Base-by-base conservation (phyloP, 2,888 invertebrate genomes). In the Celastrina argiolus region DNA sequence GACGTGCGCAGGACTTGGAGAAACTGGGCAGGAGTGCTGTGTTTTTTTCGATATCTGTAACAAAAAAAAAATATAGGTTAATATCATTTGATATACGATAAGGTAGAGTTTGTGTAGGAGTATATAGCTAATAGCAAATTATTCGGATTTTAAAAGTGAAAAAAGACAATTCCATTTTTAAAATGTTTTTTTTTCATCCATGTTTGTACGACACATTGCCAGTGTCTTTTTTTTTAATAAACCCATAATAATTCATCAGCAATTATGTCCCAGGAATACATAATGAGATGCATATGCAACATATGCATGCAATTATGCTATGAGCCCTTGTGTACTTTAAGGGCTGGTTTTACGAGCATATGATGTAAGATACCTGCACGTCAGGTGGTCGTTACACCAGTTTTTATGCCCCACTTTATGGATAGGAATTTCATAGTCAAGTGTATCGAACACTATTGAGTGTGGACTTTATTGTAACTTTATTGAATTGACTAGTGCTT, bases 371-470 rank as follows among this genome's bases (percentile, higher is more conserved):
- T 84, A 84, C 83, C 77, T n/a, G 16, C 28, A 56, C 22, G 82
- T 85, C 86, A 87, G 87, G 78, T 86, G 87, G 80, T 69, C 71
- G 78, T 68, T 70, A 77, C 78, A 75, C 75, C 75, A 79, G 68
- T 81, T 80, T 81, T 78, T 77, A 74, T 77, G 75, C 73, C 74
- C 78, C 74, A 79, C 72, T 75, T 75, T 73, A 73, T 59, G 42
- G 39, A 18, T 45, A 10, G 22, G 51, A 51, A 51, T 51, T 51
- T 51, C 12, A 51, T 51, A 22, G 51, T 22, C 51, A 51, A 51
- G 51, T 51, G 51, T 22, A 51, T 22, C 51, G 51, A 12, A 51
- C 28, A 28, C n/a, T 58, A 31, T 16, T 31, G 6, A 31, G 31
- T 58, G 31, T 31, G 58, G 31, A 58, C 51, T 26, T 51, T 26